These are phyloP conservation scores for Polydrusus pterygomalis DNA, from an alignment of 2,888 invertebrate genomes.

Conservation along the genomic window DNA sequence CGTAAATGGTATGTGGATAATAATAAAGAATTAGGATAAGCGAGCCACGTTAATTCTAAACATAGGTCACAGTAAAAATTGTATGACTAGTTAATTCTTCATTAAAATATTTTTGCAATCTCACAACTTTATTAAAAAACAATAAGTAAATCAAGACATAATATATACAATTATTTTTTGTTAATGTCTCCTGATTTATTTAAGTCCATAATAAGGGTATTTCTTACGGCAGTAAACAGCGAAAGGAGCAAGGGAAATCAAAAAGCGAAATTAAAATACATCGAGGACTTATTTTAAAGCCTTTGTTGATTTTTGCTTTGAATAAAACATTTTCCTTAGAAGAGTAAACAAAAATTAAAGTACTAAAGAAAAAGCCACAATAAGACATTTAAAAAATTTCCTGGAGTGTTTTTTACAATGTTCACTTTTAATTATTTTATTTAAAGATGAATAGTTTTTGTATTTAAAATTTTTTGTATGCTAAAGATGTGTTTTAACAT, in stretches of 20 bases:
- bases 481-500: no score
- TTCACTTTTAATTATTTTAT: background rate
- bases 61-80: no score
- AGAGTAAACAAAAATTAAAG: background rate
- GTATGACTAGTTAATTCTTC: no score
- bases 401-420: background rate
- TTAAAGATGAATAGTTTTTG: background rate
- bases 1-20: no score
- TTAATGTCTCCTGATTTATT: no score
- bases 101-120: no score
- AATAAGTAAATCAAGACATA: no score
- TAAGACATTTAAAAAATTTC: background rate
- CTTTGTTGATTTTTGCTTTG: conserved; percentile 1
- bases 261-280: conserved; percentile 5
- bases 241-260: background rate
- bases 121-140: background rate
- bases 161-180: no score
- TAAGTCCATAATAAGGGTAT: background rate
- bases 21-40: no score
- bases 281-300: background rate
- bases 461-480: no score
- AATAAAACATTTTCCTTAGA: background rate
- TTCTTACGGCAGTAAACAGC: background rate
- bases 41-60: no score
- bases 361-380: background rate